These are phyloP conservation scores for Mylabris sibirica DNA, from an alignment of 2,888 invertebrate species.

Conservation along the genomic window DNA sequence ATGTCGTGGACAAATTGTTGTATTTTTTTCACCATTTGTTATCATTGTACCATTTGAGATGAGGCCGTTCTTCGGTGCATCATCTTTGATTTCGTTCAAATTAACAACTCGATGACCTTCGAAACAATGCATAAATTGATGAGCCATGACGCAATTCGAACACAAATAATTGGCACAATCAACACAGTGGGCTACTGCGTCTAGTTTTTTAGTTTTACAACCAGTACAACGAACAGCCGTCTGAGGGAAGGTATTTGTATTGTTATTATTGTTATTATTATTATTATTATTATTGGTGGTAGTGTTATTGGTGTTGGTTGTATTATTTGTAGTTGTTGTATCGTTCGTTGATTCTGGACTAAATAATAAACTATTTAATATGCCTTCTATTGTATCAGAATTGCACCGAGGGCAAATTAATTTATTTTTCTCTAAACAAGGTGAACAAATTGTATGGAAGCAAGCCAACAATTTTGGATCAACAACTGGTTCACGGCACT, in stretches of 20 bases:
- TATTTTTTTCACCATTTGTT: conserved; percentile 66
- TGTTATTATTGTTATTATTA: conserved; percentile 40
- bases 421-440: conserved; percentile 81
- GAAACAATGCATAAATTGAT: conserved; percentile 99
- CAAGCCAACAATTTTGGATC: conserved; percentile 81
- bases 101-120: conserved; percentile 92
- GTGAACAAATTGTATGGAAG: conserved; percentile 85
- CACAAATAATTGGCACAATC: conserved; percentile 97
- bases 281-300: conserved; percentile 25
- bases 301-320: conserved; percentile 27
- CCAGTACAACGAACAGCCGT: conserved; percentile 85
- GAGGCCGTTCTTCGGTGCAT: conserved; percentile 62
- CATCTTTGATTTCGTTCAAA: conserved; percentile 72
- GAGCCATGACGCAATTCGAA: conserved; percentile 97
- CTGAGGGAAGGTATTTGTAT: conserved; percentile 56
- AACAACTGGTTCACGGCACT: conserved; percentile 79
- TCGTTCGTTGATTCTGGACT: conserved; percentile 56
- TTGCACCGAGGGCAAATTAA: conserved; percentile 78
- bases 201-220: conserved; percentile 93
- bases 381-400: conserved; percentile 61
- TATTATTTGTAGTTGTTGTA: conserved; percentile 34
- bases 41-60: conserved; percentile 55
- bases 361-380: conserved; percentile 56
- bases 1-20: conserved; percentile 82
- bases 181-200: conserved; percentile 94